Conservation (phyloP, 2,113 vertebrate genomes). For the Pao palembangensis region DNA sequence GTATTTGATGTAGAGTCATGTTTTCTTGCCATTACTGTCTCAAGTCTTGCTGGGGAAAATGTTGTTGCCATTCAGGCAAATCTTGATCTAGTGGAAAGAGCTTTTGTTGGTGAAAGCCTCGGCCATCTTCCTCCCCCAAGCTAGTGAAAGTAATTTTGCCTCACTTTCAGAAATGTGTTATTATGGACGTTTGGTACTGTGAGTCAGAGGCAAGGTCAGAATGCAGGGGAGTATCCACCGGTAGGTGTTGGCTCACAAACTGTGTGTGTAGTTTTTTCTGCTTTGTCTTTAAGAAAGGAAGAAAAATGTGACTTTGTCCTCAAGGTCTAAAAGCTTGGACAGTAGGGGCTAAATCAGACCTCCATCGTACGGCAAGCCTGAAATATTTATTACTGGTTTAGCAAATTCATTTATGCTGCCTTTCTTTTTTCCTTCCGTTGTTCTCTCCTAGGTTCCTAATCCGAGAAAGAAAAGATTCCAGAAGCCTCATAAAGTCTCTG, state of each 20-base stretch:
- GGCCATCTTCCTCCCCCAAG: constrained; percentile 15
- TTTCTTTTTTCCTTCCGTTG: background rate
- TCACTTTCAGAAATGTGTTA: constrained; percentile 36
- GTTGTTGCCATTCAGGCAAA: too few species aligned
- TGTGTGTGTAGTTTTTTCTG: constrained; percentile 23
- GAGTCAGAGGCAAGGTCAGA: constrained; percentile 47
- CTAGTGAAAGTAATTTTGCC: constrained; percentile 29
- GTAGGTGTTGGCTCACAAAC: constrained; percentile 13
- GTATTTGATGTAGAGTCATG: background rate
- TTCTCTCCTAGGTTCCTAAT: constrained; percentile 41
- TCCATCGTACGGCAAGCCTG: background rate
- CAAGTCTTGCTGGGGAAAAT: too few species aligned
- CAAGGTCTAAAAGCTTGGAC: background rate
- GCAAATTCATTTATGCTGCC: background rate
- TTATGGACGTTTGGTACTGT: constrained; percentile 49
- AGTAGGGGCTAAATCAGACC: background rate
- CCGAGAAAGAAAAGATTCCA: constrained; percentile 9
- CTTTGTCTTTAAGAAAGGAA: background rate
- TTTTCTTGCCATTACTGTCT: too few species aligned
- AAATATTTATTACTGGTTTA: background rate
- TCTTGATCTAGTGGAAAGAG: too few species aligned
- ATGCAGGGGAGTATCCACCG: constrained; percentile 18
- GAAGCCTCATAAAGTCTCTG: background rate
- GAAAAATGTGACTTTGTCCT: background rate
- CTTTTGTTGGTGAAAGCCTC: constrained; percentile 12